Percentiles rank a stretch among this genome's conserved stretches.
phyloP scores from a whole-genome alignment of 1,140 invertebrate genomes.

The Drosophila melanogaster region DNA sequence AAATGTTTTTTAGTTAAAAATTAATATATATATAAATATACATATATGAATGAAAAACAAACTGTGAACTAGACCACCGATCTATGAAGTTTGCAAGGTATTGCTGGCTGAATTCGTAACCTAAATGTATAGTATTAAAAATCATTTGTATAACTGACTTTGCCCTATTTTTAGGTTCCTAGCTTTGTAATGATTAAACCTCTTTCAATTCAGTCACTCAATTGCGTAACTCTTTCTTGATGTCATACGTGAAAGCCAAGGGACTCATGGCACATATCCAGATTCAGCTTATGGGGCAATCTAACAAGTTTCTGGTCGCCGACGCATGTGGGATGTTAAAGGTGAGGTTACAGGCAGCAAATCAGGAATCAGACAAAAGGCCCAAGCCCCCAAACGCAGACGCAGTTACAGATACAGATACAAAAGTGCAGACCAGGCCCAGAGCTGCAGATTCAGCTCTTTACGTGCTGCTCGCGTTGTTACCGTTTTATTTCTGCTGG shows the following conservation, averaged over 20 bases:
- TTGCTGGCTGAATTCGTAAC: too few relatives aligned
- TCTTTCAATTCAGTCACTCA: too few relatives aligned
- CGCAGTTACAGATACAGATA: conserved; percentile 5
- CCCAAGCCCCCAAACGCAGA: conserved; percentile 54
- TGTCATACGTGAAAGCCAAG: not conserved
- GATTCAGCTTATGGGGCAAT: conserved; percentile 40
- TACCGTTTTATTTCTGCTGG: conserved; percentile 66
- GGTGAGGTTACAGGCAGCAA: conserved; percentile 76
- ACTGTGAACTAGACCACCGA: too few relatives aligned
- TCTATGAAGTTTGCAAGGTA: too few relatives aligned
- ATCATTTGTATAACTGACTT: too few relatives aligned
- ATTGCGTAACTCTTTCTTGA: not conserved
- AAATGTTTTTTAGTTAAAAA: not conserved
- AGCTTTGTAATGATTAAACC: too few relatives aligned
- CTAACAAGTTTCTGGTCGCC: conserved; percentile 57
- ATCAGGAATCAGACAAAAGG: conserved; percentile 41
- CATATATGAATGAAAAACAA: too few relatives aligned
- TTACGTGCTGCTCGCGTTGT: conserved; percentile 70
- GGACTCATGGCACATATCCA: conserved; percentile 22
- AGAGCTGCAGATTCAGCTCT: conserved; percentile 5
- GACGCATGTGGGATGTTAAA: conserved; percentile 84
- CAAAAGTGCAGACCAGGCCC: conserved; percentile 26
- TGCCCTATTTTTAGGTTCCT: too few relatives aligned
- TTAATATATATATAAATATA: too few relatives aligned
- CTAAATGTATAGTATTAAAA: too few relatives aligned